phyloP scores from a whole-genome alignment of 2,888 invertebrate genomes.

The Pheosia tremula region DNA sequence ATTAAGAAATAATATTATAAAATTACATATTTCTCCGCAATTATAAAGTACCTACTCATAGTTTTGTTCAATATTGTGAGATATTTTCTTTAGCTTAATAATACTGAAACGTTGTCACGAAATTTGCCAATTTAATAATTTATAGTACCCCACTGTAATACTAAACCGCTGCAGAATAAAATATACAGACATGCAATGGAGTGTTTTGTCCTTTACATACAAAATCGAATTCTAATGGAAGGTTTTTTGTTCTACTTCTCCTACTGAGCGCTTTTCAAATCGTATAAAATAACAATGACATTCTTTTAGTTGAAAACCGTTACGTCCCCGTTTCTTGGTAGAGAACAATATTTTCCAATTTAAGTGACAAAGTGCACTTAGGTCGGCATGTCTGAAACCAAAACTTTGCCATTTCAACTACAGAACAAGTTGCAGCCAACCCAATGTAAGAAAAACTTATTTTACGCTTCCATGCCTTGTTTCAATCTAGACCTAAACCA shows the following conservation, averaged over 20 bases:
- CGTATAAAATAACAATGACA: slow-evolving; percentile 54
- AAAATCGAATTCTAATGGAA: neutral
- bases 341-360: slow-evolving; percentile 82
- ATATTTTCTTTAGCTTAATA: too few relatives aligned
- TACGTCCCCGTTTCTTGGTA: slow-evolving; percentile 58
- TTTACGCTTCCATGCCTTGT: slow-evolving; percentile 51
- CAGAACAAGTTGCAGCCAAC: slow-evolving; percentile 64
- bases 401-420: slow-evolving; percentile 81
- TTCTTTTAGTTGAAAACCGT: slow-evolving; percentile 57
- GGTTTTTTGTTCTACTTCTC: neutral
- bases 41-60: too few relatives aligned
- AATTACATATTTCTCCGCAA: too few relatives aligned
- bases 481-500: slow-evolving; percentile 16
- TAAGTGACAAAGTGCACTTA: slow-evolving; percentile 84
- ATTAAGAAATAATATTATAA: too few relatives aligned
- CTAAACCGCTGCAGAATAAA: too few relatives aligned
- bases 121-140: too few relatives aligned
- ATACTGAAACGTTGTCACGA: too few relatives aligned
- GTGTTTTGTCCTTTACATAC: neutral
- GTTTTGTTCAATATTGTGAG: too few relatives aligned
- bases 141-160: too few relatives aligned
- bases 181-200: too few relatives aligned
- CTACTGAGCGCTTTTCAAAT: slow-evolving; percentile 38
- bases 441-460: slow-evolving; percentile 40
- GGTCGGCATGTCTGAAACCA: slow-evolving; percentile 78